Percentiles rank a stretch among this genome's conserved stretches.
Evolutionary conservation across 2,113 vertebrate genomes (phyloP).

Genomic region (Acrocephalus arundinaceus): DNA sequence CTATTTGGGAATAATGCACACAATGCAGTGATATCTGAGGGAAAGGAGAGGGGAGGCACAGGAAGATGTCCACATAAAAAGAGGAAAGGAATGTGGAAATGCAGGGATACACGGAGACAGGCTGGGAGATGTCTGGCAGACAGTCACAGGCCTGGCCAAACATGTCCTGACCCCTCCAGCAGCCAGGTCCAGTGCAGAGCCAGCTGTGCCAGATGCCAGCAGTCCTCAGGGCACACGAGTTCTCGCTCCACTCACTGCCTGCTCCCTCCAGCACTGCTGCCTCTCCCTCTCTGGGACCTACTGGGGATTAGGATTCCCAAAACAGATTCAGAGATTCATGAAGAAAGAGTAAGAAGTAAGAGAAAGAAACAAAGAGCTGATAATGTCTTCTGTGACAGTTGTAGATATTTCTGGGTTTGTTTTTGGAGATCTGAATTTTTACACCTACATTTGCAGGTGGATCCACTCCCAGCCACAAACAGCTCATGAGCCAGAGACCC

Average conservation of each 20-base stretch:
- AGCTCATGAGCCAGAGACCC: background rate
- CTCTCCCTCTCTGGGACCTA: background rate
- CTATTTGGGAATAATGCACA: background rate
- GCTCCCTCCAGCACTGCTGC: background rate
- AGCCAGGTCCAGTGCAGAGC: background rate
- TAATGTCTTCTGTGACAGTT: background rate
- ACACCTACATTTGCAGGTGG: background rate
- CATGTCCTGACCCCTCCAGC: background rate
- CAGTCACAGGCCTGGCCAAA: background rate
- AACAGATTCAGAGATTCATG: background rate
- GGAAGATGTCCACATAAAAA: background rate
- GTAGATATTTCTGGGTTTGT: background rate
- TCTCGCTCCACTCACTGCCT: rapidly evolving
- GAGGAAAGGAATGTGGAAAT: conserved; percentile 22
- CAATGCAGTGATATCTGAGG: background rate
- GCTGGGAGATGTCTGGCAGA: background rate
- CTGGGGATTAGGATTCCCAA: background rate
- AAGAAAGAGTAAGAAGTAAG: background rate
- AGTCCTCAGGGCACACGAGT: rapidly evolving
- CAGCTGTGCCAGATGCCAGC: background rate
- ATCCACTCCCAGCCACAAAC: background rate
- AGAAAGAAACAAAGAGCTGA: background rate
- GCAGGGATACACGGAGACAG: background rate
- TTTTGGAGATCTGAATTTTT: background rate
- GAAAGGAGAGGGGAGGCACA: background rate